Percentiles rank a stretch among this genome's conserved stretches.
phyloP scores from a whole-genome alignment of 2,888 invertebrate genomes.

The Pristionchus arcanus region DNA sequence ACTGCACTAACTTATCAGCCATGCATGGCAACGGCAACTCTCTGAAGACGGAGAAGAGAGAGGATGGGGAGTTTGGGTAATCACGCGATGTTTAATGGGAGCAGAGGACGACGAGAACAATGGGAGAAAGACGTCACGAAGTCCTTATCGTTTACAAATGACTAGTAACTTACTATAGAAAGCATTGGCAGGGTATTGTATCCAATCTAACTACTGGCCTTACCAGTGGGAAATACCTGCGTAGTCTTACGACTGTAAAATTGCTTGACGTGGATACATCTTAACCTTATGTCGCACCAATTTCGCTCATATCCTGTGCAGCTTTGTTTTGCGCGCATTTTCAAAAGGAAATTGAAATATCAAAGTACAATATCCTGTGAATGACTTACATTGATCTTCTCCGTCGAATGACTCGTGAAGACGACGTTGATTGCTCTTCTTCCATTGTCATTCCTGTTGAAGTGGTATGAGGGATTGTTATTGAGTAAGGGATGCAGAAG shows the following conservation, averaged over 20 bases:
- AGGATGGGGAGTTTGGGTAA: not conserved
- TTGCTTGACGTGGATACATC: too few species aligned
- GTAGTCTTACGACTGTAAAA: too few species aligned
- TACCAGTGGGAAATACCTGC: too few species aligned
- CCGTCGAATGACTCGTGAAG: not conserved
- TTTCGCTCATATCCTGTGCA: too few species aligned
- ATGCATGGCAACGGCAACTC: slow-evolving; percentile 53
- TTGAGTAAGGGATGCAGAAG: slow-evolving; percentile 37
- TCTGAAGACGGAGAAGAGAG: not conserved
- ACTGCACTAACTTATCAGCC: slow-evolving; percentile 51
- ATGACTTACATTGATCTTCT: not conserved
- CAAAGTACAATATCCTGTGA: too few species aligned
- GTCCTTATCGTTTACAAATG: not conserved
- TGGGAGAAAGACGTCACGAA: not conserved
- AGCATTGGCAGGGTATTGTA: too few species aligned
- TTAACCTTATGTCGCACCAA: too few species aligned
- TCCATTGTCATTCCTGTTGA: slow-evolving; percentile 32
- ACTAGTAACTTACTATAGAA: not conserved
- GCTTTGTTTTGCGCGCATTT: too few species aligned
- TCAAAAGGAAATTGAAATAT: too few species aligned
- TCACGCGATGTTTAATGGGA: slow-evolving; percentile 38
- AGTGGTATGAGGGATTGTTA: slow-evolving; percentile 19
- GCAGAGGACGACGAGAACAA: not conserved
- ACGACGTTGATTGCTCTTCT: not conserved
- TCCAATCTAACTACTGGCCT: too few species aligned